phyloP scores from a whole-genome alignment of 2,888 invertebrate species.

The Leuctra nigra region DNA sequence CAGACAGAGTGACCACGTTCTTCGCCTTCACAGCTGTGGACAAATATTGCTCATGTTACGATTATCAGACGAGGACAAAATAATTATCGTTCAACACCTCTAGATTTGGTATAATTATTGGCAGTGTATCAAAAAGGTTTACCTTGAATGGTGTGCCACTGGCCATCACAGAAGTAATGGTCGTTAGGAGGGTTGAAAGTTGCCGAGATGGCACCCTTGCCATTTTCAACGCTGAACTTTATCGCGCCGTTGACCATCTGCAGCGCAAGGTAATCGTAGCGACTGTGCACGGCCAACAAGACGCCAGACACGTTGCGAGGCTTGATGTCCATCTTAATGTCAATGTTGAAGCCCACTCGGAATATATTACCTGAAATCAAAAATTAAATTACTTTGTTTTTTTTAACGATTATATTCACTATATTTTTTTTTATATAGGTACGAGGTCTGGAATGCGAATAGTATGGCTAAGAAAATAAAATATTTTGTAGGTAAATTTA shows the following conservation, averaged over 20 bases:
- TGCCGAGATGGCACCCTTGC: conserved; percentile 71
- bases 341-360: conserved; percentile 69
- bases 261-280: conserved; percentile 73
- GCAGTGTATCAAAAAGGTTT: conserved; percentile 30
- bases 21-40: conserved; percentile 85
- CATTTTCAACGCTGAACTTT: conserved; percentile 75
- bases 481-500: too few relatives aligned
- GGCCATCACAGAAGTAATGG: conserved; percentile 81
- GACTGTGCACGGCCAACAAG: conserved; percentile 78
- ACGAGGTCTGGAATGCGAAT: background rate
- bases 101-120: background rate
- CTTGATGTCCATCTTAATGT: conserved; percentile 77
- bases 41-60: too few relatives aligned
- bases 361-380: conserved; percentile 56
- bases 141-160: conserved; percentile 88
- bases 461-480: background rate
- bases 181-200: conserved; percentile 59
- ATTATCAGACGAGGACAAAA: background rate
- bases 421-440: too few relatives aligned
- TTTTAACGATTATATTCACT: too few relatives aligned
- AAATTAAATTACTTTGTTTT: too few relatives aligned
- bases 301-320: conserved; percentile 80
- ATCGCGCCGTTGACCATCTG: conserved; percentile 84
- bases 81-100: background rate
- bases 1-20: conserved; percentile 79